Conservation (phyloP, 2,888 invertebrate species). For the Apodemia duryi region DNA sequence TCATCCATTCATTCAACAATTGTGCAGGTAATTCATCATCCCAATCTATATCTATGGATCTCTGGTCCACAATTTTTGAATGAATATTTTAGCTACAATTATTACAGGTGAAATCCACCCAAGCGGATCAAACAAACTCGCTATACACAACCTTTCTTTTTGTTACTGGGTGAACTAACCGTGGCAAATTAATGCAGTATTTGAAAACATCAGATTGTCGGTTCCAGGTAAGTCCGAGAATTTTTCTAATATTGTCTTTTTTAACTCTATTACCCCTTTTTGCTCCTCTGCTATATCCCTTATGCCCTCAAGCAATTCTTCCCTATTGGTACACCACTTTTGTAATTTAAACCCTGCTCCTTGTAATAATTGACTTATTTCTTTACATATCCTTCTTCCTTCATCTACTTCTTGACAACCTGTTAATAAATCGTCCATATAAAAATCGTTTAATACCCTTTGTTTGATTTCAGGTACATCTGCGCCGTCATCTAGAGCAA, state of each 20-base stretch:
- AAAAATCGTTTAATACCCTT: slow-evolving; percentile 25
- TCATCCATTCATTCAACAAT: slow-evolving; percentile 31
- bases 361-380: slow-evolving; percentile 31
- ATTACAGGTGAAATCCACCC: slow-evolving; percentile 39
- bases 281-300: neutral
- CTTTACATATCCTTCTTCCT: slow-evolving; percentile 26
- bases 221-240: slow-evolving; percentile 21
- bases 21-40: slow-evolving; percentile 32
- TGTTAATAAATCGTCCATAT: slow-evolving; percentile 33
- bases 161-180: slow-evolving; percentile 28
- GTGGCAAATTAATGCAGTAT: slow-evolving; percentile 14
- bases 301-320: slow-evolving; percentile 20
- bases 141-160: slow-evolving; percentile 37
- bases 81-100: slow-evolving; percentile 34
- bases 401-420: slow-evolving; percentile 30
- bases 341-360: slow-evolving; percentile 37
- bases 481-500: slow-evolving; percentile 23
- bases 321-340: slow-evolving; percentile 30
- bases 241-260: slow-evolving; percentile 8
- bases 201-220: slow-evolving; percentile 18
- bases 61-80: slow-evolving; percentile 40
- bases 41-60: slow-evolving; percentile 35
- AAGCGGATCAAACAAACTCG: slow-evolving; percentile 37
- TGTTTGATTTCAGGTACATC: slow-evolving; percentile 23
- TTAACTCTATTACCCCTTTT: slow-evolving; percentile 4